phyloP scores from a whole-genome alignment of 2,113 vertebrate species.

The Channa maculata region DNA sequence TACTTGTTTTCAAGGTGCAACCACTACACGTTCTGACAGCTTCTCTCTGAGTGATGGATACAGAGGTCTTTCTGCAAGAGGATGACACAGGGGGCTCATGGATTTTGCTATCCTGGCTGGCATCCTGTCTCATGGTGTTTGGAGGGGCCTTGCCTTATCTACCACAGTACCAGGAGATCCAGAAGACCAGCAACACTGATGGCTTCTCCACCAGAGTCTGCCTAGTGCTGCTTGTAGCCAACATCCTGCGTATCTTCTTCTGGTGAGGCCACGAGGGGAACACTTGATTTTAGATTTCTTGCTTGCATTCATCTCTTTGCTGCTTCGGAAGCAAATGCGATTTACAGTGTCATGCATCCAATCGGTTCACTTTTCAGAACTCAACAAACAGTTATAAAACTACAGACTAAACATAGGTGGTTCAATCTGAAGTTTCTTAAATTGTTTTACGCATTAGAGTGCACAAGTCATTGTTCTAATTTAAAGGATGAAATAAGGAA shows the following conservation, averaged over 20 bases:
- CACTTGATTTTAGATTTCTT: not conserved
- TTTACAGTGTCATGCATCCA: not conserved
- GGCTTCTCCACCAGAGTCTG: conserved; percentile 88
- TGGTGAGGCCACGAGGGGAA: conserved; percentile 76
- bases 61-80: conserved; percentile 55
- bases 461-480: not conserved
- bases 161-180: conserved; percentile 87
- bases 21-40: conserved; percentile 4
- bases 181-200: conserved; percentile 78
- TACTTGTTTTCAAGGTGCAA: not conserved
- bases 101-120: conserved; percentile 80
- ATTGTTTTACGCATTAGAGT: conserved; percentile 11
- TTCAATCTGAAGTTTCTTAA: not conserved
- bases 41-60: conserved; percentile 49
- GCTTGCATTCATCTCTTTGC: not conserved
- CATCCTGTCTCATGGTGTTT: conserved; percentile 84
- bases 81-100: conserved; percentile 68
- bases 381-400: not conserved
- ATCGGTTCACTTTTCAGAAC: not conserved
- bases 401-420: conserved; percentile 8
- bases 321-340: no score
- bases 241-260: conserved; percentile 88
- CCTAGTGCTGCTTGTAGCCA: conserved; percentile 86
- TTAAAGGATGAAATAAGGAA: no score
- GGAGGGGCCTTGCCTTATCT: conserved; percentile 84